Conservation (phyloP, 2,888 invertebrate species). For the Bhutanitis thaidina region DNA sequence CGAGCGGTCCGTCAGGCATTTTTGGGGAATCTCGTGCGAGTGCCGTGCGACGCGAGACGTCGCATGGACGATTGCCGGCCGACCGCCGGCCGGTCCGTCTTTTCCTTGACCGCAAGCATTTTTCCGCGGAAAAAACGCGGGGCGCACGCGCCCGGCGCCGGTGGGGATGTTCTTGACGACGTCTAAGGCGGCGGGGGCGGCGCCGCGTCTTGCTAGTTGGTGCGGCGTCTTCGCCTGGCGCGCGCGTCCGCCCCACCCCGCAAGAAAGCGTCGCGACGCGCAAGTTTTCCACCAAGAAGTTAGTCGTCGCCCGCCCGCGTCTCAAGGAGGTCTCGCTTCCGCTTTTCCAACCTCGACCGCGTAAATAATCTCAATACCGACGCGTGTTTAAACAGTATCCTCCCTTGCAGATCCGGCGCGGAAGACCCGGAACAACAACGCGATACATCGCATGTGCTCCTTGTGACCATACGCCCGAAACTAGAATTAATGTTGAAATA, state of each 20-base stretch:
- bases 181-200: constrained; percentile 79
- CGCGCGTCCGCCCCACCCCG: constrained; percentile 78
- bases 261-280: constrained; percentile 77
- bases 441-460: constrained; percentile 63
- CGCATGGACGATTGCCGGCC: constrained; percentile 40
- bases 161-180: constrained; percentile 76
- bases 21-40: constrained; percentile 33
- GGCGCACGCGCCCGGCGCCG: constrained; percentile 75
- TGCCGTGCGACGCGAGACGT: constrained; percentile 32
- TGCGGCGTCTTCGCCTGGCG: constrained; percentile 76
- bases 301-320: constrained; percentile 80
- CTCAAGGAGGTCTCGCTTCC: constrained; percentile 77
- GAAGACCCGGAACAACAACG: constrained; percentile 27
- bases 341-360: constrained; percentile 47
- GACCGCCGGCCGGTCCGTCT: constrained; percentile 61
- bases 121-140: constrained; percentile 78
- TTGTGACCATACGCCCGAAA: constrained; percentile 67
- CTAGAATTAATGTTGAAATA: constrained; percentile 80
- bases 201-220: constrained; percentile 78
- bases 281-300: constrained; percentile 81
- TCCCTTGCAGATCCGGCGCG: constrained; percentile 49
- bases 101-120: constrained; percentile 78
- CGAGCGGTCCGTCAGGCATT: constrained; percentile 59
- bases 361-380: constrained; percentile 28
- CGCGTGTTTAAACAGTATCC: constrained; percentile 23